Conservation (phyloP, 2,888 invertebrate genomes). For the Diplolepis rosae region DNA sequence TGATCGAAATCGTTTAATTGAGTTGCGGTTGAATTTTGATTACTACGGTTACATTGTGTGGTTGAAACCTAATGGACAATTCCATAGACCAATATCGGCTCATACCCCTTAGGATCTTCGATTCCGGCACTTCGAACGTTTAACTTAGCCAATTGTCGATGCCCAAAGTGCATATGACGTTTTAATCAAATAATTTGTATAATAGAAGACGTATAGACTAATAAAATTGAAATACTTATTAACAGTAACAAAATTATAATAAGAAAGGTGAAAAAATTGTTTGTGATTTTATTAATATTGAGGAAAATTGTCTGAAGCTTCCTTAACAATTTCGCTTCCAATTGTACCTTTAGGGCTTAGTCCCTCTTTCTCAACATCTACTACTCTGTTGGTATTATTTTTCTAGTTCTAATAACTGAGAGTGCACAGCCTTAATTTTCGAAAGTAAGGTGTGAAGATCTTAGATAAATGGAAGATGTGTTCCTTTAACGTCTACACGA, state of each 20-base stretch:
- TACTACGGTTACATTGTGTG: conserved; percentile 23
- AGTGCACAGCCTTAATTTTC: conserved; percentile 53
- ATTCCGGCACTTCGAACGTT: conserved; percentile 5
- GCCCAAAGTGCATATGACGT: background rate
- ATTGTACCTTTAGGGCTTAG: conserved; percentile 34
- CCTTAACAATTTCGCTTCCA: conserved; percentile 33
- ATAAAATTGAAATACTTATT: too few species aligned
- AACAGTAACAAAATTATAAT: too few species aligned
- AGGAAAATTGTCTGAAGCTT: conserved; percentile 24
- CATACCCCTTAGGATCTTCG: conserved; percentile 16
- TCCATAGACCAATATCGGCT: conserved; percentile 23
- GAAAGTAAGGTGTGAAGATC: conserved; percentile 34
- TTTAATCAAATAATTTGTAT: background rate
- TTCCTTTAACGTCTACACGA: conserved; percentile 2
- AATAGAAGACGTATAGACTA: too few species aligned
- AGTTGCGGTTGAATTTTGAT: conserved; percentile 25
- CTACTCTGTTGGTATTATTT: conserved; percentile 51
- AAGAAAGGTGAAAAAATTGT: too few species aligned
- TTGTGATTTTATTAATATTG: too few species aligned
- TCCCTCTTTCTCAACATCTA: conserved; percentile 47
- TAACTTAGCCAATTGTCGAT: background rate
- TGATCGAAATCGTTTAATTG: conserved; percentile 22
- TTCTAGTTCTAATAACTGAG: conserved; percentile 59
- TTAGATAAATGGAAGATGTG: conserved; percentile 12
- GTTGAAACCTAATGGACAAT: conserved; percentile 29